Evolutionary conservation across 2,113 vertebrate genomes (phyloP).

Genomic region (Microtus montanus): DNA sequence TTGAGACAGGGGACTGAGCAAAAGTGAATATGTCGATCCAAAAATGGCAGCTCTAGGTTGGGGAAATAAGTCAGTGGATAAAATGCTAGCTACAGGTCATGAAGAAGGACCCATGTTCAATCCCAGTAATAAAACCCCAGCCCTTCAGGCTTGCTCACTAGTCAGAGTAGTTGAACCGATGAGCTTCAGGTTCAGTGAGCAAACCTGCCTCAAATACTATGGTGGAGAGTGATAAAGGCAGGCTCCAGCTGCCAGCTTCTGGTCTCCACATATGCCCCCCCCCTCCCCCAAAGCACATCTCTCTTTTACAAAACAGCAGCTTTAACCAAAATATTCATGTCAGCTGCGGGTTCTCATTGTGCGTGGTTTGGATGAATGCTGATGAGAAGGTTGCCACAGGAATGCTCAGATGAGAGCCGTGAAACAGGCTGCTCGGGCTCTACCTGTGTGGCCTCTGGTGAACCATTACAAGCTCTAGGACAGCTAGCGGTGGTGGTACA

Average conservation of each 20-base stretch:
- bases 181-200: not conserved
- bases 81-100: not conserved
- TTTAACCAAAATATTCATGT: not conserved
- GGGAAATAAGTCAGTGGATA: not conserved
- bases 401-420: too few relatives aligned
- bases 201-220: not conserved
- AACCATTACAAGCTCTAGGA: not conserved
- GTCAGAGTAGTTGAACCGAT: not conserved
- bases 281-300: fast-evolving
- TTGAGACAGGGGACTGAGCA: not conserved
- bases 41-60: not conserved
- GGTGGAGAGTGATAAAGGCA: not conserved
- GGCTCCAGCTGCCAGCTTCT: not conserved
- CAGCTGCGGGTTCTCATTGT: not conserved
- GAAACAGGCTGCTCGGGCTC: not conserved
- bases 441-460: not conserved
- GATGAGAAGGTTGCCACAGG: not conserved
- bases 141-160: not conserved
- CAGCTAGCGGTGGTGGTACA: not conserved
- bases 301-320: not conserved
- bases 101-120: not conserved
- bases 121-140: not conserved
- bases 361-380: not conserved
- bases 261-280: too few relatives aligned
- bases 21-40: not conserved